Conservation (phyloP, 2,888 invertebrate genomes). For the Stomorhina lunata region DNA sequence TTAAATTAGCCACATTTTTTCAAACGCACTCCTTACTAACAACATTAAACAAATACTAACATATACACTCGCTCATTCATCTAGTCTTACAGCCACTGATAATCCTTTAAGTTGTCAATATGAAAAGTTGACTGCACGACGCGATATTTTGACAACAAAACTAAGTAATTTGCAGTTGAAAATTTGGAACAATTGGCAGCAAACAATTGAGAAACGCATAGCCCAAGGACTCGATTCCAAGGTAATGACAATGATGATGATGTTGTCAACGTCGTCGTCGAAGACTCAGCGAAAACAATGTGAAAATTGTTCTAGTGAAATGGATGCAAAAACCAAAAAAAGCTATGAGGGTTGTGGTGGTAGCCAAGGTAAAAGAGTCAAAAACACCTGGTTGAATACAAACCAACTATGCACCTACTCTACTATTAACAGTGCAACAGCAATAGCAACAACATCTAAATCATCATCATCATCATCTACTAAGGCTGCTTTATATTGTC, state of each 20-base stretch:
- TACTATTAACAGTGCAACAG: no score
- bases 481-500: constrained; percentile 16
- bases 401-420: constrained; percentile 3
- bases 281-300: constrained; percentile 9
- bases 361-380: constrained; percentile 15
- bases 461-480: no score
- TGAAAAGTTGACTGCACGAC: constrained; percentile 70
- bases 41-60: constrained; percentile 8
- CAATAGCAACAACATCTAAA: no score
- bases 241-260: constrained; percentile 71
- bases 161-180: constrained; percentile 80
- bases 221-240: constrained; percentile 76
- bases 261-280: constrained; percentile 10
- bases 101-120: constrained; percentile 65
- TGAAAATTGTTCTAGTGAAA: background rate
- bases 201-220: constrained; percentile 81
- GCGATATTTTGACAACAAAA: constrained; percentile 75
- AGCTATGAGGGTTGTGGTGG: background rate
- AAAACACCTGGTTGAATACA: constrained; percentile 49
- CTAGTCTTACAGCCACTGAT: constrained; percentile 39
- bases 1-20: no score
- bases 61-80: background rate
- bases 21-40: no score
- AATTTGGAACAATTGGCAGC: constrained; percentile 81
- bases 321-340: background rate